Percentiles rank a stretch among this genome's conserved stretches.
phyloP scores from a whole-genome alignment of 2,113 vertebrate genomes.

The Rhinichthys klamathensis region DNA sequence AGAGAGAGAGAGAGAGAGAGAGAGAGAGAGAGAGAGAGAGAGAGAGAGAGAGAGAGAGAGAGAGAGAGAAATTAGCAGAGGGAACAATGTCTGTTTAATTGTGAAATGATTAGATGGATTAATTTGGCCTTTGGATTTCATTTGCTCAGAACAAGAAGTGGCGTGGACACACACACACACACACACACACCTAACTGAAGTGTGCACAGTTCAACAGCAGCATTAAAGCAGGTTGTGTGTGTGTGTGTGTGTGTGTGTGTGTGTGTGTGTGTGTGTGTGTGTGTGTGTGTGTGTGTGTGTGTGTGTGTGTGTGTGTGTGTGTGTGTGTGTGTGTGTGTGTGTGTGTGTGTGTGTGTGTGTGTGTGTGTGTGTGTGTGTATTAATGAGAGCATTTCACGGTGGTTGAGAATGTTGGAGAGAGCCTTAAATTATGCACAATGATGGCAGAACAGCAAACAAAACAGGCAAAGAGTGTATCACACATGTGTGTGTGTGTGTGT shows the following conservation, averaged over 20 bases:
- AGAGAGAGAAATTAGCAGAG: constrained; percentile 19
- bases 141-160: constrained; percentile 97
- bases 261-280: not conserved
- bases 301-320: not conserved
- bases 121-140: constrained; percentile 99
- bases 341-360: not conserved
- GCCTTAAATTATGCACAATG: constrained; percentile 90
- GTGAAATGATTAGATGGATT: constrained; percentile 97
- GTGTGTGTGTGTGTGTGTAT: constrained; percentile 54
- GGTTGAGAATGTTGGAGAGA: constrained; percentile 95
- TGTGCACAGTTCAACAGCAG: constrained; percentile 82
- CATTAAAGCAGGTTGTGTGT: constrained; percentile 12
- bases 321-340: not conserved
- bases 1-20: not conserved
- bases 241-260: too few species aligned
- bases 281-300: not conserved
- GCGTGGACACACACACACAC: not conserved
- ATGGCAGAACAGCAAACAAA: constrained; percentile 2
- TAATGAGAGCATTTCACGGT: constrained; percentile 99
- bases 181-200: constrained; percentile 76
- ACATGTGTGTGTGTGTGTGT: constrained; percentile 81
- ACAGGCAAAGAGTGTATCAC: constrained; percentile 37
- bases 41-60: not conserved
- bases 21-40: not conserved
- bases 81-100: constrained; percentile 60